These are phyloP conservation scores for Pelosia muscerda DNA, from an alignment of 2,888 invertebrate species.

Conservation along the genomic window DNA sequence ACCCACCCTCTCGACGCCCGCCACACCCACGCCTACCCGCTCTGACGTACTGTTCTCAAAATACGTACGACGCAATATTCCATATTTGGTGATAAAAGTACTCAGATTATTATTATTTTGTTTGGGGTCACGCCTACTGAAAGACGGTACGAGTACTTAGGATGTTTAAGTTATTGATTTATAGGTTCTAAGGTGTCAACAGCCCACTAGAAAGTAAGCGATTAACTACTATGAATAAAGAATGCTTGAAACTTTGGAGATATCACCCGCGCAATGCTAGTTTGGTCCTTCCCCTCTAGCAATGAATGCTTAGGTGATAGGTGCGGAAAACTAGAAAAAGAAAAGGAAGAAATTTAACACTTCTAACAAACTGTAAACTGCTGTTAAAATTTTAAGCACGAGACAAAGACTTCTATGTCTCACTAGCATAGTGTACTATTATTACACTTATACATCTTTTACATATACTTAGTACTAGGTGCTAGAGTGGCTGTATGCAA, in stretches of 20 bases:
- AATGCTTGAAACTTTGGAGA: neutral
- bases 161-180: neutral
- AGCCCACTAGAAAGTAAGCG: neutral
- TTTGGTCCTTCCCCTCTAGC: neutral
- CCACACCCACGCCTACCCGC: slow-evolving; percentile 6
- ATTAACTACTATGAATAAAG: neutral
- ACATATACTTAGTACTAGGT: too few relatives aligned
- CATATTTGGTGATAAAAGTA: neutral
- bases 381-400: too few relatives aligned
- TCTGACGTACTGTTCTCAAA: slow-evolving; percentile 18
- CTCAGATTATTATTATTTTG: neutral
- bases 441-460: too few relatives aligned
- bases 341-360: neutral
- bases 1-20: neutral
- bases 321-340: neutral
- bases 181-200: neutral
- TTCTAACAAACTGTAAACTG: too few relatives aligned
- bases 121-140: neutral
- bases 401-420: too few relatives aligned
- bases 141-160: neutral
- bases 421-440: too few relatives aligned
- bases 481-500: too few relatives aligned
- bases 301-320: neutral
- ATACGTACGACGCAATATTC: slow-evolving; percentile 11
- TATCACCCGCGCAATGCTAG: neutral